These are phyloP conservation scores for Bombus soroeensis DNA, from an alignment of 1,140 invertebrate species.

Conservation along the genomic window DNA sequence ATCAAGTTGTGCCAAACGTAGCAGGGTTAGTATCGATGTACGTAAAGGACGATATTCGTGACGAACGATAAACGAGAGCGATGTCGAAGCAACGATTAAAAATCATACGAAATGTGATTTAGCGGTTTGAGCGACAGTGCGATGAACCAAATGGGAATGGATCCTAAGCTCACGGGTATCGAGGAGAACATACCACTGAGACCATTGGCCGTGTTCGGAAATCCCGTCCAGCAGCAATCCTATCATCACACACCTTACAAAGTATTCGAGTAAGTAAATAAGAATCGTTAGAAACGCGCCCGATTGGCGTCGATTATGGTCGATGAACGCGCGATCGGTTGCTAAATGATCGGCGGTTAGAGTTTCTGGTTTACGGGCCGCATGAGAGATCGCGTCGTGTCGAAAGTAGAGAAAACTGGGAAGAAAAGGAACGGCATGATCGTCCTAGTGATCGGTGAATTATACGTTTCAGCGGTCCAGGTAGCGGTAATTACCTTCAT, in stretches of 20 bases:
- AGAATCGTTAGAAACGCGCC: neutral
- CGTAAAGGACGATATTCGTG: no score
- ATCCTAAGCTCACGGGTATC: slow-evolving; percentile 78
- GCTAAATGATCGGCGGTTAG: neutral
- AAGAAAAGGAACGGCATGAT: no score
- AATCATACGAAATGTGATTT: neutral
- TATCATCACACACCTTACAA: slow-evolving; percentile 79
- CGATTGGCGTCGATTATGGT: neutral
- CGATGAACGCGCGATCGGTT: neutral
- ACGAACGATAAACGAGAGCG: no score
- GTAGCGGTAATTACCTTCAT: slow-evolving; percentile 83
- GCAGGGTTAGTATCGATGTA: slow-evolving; percentile 74
- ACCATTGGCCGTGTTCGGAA: slow-evolving; percentile 88
- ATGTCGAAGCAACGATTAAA: no score
- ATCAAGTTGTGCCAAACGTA: slow-evolving; percentile 82
- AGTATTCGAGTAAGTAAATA: slow-evolving; percentile 88
- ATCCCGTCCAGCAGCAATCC: slow-evolving; percentile 84
- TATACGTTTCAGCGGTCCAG: slow-evolving; percentile 83
- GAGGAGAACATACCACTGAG: slow-evolving; percentile 91
- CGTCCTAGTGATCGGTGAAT: slow-evolving; percentile 24
- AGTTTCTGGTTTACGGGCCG: neutral
- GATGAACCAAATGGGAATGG: slow-evolving; percentile 77
- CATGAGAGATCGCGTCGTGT: neutral
- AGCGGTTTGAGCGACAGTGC: slow-evolving; percentile 78
- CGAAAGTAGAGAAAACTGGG: neutral